Base-by-base conservation (phyloP, 2,888 invertebrate species). In the Dynastes tityus region DNA sequence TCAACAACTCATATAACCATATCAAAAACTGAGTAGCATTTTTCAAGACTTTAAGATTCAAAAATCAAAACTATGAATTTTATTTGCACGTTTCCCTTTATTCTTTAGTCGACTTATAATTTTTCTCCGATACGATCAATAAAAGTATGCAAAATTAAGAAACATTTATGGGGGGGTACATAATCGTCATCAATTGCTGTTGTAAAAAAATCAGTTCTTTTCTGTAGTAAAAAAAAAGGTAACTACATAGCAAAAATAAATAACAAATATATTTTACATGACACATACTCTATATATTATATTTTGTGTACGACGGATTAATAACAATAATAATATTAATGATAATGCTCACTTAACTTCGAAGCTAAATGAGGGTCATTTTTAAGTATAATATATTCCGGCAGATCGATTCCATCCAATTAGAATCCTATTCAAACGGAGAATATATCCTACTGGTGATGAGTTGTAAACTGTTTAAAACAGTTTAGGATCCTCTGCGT, bases 201-300 rank as follows among this genome's bases (percentile, higher is more conserved):
- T 70, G 37, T 70, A 73, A 73, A 73, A 37, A 61, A 58, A 73
- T 73, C 73, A 73, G 73, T 73, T 73, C 73, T 73, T 73, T 73
- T 73, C 45, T 55, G 22, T 71, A 58, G 29, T 73, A 73, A 58
- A 51, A 64, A 71, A 73, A 73, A 58, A 5, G 32, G 58, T 73
- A 73, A 73, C 73, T 58, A 73, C 58, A 73, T 73, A 73, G 73
- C 73, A 73, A 73, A 73, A 73, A 73, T 73, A 73, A 73, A 73
- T 73, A 73, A 73, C 73, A 73, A 73, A 73, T 73, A 73, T 73
- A 73, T 73, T 73, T 73, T 73, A 73, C 73, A 73, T 58, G 58
- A 73, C 73, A 73, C 73, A 73, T 73, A 70, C 32, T 70, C 16
- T 63, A 65, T 40, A 32, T 65, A 70, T 37, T 37, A 37, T 70